A percentile compares a stretch with the other conserved stretches of the same genome.
Conservation (phyloP, 2,888 invertebrate genomes). For the Euspilapteryx auroguttella region DNA sequence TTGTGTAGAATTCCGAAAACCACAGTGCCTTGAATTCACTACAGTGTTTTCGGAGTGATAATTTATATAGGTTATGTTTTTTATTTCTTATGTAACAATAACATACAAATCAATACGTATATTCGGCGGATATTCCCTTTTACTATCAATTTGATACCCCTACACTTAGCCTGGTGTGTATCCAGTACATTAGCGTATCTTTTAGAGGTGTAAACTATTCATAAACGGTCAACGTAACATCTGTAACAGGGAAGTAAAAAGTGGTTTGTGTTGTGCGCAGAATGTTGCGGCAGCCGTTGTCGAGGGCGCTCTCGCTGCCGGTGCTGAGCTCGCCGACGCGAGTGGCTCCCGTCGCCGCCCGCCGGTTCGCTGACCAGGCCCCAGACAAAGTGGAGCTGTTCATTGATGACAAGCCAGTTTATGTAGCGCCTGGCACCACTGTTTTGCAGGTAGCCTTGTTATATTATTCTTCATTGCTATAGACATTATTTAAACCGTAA, state of each 20-base stretch:
- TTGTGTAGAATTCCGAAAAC: no score
- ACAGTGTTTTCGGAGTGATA: no score
- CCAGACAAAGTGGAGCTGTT: slow-evolving; percentile 89
- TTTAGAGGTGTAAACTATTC: background rate
- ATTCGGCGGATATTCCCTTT: background rate
- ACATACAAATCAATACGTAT: slow-evolving; percentile 18
- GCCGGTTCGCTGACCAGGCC: slow-evolving; percentile 48
- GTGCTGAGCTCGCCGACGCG: slow-evolving; percentile 33
- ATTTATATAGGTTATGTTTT: slow-evolving; percentile 39
- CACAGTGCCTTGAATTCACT: no score
- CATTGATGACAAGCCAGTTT: slow-evolving; percentile 93
- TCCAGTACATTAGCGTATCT: background rate
- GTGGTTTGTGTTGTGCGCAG: slow-evolving; percentile 28
- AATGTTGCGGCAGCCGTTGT: slow-evolving; percentile 79
- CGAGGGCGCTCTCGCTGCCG: slow-evolving; percentile 63
- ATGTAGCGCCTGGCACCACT: slow-evolving; percentile 95
- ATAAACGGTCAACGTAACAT: background rate
- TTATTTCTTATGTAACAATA: slow-evolving; percentile 57
- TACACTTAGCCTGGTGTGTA: no score
- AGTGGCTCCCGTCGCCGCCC: slow-evolving; percentile 34
- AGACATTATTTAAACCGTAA: no score
- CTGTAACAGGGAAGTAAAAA: slow-evolving; percentile 1
- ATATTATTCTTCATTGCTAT: no score
- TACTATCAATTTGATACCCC: no score
- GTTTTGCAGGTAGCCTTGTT: slow-evolving; percentile 88